Conservation (phyloP, 2,113 vertebrate genomes). For the Salvelinus sp. region DNA sequence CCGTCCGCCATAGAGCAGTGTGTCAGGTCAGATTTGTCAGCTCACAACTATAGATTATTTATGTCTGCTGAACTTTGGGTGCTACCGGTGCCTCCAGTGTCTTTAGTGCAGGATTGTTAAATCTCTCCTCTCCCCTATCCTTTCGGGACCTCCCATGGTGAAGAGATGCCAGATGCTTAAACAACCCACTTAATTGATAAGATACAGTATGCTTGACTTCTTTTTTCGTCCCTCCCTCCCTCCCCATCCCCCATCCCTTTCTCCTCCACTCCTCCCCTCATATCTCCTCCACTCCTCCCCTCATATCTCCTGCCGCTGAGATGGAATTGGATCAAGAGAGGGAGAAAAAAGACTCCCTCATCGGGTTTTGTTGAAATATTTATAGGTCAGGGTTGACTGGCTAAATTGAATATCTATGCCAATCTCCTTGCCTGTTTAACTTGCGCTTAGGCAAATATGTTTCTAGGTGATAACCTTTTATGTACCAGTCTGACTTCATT, state of each 20-base stretch:
- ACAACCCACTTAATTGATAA: slow-evolving; percentile 96
- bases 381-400: slow-evolving; percentile 99
- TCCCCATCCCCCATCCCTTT: slow-evolving; percentile 81
- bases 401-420: slow-evolving; percentile 99
- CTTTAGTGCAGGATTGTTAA: slow-evolving; percentile 80
- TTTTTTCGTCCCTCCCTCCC: slow-evolving; percentile 66
- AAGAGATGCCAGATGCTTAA: slow-evolving; percentile 91
- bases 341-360: slow-evolving; percentile 90
- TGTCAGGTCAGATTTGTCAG: slow-evolving; percentile 92
- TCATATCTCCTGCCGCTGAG: slow-evolving; percentile 87
- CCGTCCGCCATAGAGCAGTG: slow-evolving; percentile 75
- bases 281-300: slow-evolving; percentile 73
- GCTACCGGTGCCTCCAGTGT: slow-evolving; percentile 75
- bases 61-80: slow-evolving; percentile 88
- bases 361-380: slow-evolving; percentile 99
- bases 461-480: slow-evolving; percentile 99
- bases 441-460: slow-evolving; percentile 99
- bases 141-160: slow-evolving; percentile 71
- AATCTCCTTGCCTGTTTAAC: slow-evolving; percentile 99
- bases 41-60: slow-evolving; percentile 91
- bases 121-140: slow-evolving; percentile 73
- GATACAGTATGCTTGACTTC: slow-evolving; percentile 89
- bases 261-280: slow-evolving; percentile 62
- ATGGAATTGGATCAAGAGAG: slow-evolving; percentile 99
- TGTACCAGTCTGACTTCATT: slow-evolving; percentile 99